Evolutionary conservation across 1,140 invertebrate genomes (phyloP), one percentile per base, ranked within the genome.

Genomic region (Hycleus cichorii): DNA sequence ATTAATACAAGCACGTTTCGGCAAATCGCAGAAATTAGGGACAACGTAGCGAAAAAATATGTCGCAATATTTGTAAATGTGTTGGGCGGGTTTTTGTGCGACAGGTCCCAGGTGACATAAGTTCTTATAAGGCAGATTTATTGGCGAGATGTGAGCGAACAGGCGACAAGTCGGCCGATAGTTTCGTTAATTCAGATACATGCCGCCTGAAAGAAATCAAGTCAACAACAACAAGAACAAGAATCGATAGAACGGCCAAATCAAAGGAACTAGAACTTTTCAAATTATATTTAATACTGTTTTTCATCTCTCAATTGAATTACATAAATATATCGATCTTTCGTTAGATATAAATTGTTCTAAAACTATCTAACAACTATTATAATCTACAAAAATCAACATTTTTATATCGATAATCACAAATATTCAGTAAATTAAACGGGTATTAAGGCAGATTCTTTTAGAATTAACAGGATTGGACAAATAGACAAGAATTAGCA

Each of bases 31-130:
- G 10, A n/a, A n/a, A 11, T 42, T 42, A 42, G 4, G 10, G 9
- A 18, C 9, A 1, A n/a, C 3, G 4, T 42, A 10, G 2, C 11
- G 40, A 10, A 9, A 12, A 18, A 42, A 42, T 42, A 42, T 10
- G 40, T 1, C 10, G 9, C 10, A n/a, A 11, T 10, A n/a, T 42
- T 42, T 42, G 9, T 11, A 42, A 51, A n/a, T 32, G 49, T n/a
- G 39, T 42, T 42, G 39, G 32, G 49, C 4, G 32, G 2, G 40
- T 51, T 51, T 51, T 25, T 51, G 39, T 40, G 43, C 39, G 43
- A 42, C 25, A 42, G 49, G 57, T 58, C 57, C 44, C 57, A 58
- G 57, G 57, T 58, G 57, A 58, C 57, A 58, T 58, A 50, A 58
- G 57, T 58, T 58, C 44, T 24, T 58, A 9, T 58, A 58, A 58